phyloP scores from a whole-genome alignment of 2,797 vertebrate species.

The Cuculus canorus region DNA sequence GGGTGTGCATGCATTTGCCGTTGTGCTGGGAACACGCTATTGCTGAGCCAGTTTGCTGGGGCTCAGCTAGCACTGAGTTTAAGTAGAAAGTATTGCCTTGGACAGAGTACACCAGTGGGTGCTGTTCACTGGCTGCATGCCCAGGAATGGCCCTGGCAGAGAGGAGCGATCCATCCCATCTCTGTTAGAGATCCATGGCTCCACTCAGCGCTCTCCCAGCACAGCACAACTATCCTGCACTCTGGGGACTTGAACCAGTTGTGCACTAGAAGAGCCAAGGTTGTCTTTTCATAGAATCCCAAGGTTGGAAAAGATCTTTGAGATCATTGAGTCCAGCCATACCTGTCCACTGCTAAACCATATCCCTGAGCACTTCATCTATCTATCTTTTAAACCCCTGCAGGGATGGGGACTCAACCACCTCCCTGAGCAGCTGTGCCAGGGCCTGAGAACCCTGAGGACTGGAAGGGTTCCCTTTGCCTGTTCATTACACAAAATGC shows the following conservation, averaged over 20 bases:
- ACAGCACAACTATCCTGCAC: not conserved
- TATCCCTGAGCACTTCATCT: too few species aligned
- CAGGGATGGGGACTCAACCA: too few species aligned
- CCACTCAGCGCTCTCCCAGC: not conserved
- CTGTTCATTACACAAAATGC: not conserved
- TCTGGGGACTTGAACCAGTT: not conserved
- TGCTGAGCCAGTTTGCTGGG: not conserved
- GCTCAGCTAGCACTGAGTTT: not conserved
- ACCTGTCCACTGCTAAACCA: too few species aligned
- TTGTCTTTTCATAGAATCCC: not conserved
- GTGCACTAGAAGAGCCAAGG: accelerated
- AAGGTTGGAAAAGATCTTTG: too few species aligned
- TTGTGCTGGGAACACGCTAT: not conserved
- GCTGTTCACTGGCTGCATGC: accelerated
- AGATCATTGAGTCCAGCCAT: too few species aligned
- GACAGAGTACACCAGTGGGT: not conserved
- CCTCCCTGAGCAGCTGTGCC: too few species aligned
- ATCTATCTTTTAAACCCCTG: too few species aligned
- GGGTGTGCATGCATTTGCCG: accelerated
- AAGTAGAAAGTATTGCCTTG: not conserved
- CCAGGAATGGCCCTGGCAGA: not conserved
- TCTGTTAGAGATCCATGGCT: accelerated
- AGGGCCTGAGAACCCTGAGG: not conserved
- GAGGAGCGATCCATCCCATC: not conserved
- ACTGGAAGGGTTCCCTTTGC: not conserved